Percentiles rank a stretch among this genome's conserved stretches.
Conservation (phyloP, 2,888 invertebrate species). For the Drosophila antonietae region DNA sequence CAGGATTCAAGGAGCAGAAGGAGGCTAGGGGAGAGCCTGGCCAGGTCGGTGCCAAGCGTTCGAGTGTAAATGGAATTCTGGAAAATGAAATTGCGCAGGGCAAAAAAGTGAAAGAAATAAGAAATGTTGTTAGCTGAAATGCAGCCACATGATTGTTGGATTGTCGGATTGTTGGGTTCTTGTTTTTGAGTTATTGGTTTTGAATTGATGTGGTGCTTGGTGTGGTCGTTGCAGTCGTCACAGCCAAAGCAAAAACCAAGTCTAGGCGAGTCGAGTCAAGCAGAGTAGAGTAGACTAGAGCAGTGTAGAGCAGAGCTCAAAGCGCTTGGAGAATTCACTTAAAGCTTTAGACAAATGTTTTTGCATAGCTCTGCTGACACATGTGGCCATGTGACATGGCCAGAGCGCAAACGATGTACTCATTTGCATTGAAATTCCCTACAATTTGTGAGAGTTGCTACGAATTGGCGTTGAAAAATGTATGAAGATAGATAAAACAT, state of each 20-base stretch:
- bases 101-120: conserved; percentile 27
- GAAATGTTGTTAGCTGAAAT: conserved; percentile 61
- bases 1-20: conserved; percentile 1
- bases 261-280: neutral
- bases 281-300: neutral
- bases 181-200: conserved; percentile 78
- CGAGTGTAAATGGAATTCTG: conserved; percentile 76
- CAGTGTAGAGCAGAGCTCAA: conserved; percentile 27
- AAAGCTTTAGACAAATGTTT: conserved; percentile 56
- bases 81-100: conserved; percentile 70
- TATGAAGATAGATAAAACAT: neutral
- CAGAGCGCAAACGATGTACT: conserved; percentile 25
- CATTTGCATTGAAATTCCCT: conserved; percentile 52
- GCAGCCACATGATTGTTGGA: conserved; percentile 65
- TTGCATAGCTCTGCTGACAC: conserved; percentile 48
- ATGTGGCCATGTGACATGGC: conserved; percentile 47
- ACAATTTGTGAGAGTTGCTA: neutral
- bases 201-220: conserved; percentile 63
- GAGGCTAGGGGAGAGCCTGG: neutral
- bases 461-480: neutral
- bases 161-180: conserved; percentile 52
- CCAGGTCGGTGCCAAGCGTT: conserved; percentile 58
- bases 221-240: conserved; percentile 21
- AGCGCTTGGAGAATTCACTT: conserved; percentile 54
- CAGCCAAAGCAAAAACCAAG: neutral